Conservation (phyloP, 2,888 invertebrate species). For the Agrilus cyanescens region DNA sequence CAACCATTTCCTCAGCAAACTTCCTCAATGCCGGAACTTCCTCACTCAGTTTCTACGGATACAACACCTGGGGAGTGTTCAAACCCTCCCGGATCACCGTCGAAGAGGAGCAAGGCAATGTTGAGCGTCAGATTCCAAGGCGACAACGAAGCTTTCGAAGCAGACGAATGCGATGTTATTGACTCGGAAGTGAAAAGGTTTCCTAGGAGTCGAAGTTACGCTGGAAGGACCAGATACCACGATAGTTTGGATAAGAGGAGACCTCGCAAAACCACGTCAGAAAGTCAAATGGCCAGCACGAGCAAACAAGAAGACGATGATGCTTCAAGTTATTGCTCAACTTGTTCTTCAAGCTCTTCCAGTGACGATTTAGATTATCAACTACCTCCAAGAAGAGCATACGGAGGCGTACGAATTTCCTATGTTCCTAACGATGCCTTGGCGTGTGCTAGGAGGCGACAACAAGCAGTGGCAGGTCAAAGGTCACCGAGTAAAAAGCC, state of each 20-base stretch:
- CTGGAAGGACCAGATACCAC: conserved; percentile 35
- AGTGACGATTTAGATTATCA: conserved; percentile 83
- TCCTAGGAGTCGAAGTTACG: conserved; percentile 43
- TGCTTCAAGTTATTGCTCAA: conserved; percentile 74
- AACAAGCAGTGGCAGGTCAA: conserved; percentile 34
- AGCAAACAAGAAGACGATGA: conserved; percentile 43
- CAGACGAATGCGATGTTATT: conserved; percentile 31
- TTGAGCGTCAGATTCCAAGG: conserved; percentile 44
- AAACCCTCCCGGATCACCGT: conserved; percentile 33
- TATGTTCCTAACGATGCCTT: conserved; percentile 89
- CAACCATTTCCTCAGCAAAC: conserved; percentile 35
- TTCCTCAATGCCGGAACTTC: conserved; percentile 53
- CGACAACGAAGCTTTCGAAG: conserved; percentile 37
- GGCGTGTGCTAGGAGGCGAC: conserved; percentile 64
- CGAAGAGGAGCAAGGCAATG: conserved; percentile 30
- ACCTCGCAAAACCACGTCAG: conserved; percentile 29
- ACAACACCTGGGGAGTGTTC: conserved; percentile 20
- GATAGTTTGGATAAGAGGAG: conserved; percentile 28
- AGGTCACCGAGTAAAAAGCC: conserved; percentile 30
- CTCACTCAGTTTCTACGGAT: conserved; percentile 28
- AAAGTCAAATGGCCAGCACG: conserved; percentile 25
- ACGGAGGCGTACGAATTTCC: conserved; percentile 80
- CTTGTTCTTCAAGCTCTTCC: conserved; percentile 75
- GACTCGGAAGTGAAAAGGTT: conserved; percentile 29
- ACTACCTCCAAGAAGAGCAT: conserved; percentile 69